Evolutionary conservation across 2,797 vertebrate species (phyloP).

Genomic region (Australoheros facetus): DNA sequence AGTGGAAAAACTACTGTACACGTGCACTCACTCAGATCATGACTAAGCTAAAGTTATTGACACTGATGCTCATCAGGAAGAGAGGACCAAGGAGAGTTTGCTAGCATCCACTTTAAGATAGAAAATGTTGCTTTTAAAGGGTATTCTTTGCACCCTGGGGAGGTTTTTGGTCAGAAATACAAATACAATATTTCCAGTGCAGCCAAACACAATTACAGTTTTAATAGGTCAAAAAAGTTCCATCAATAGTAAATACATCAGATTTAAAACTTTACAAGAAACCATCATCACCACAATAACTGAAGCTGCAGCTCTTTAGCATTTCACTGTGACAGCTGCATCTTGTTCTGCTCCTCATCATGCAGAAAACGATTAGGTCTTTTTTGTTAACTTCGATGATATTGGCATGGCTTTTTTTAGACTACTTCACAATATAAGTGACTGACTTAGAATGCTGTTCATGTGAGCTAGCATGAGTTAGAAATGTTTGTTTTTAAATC

Average conservation of each 20-base stretch:
- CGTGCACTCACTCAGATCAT: constrained; percentile 31
- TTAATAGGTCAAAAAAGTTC: not conserved
- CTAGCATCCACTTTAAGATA: constrained; percentile 22
- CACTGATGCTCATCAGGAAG: not conserved
- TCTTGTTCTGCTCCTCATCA: not conserved
- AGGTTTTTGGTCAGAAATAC: not conserved
- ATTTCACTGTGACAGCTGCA: not conserved
- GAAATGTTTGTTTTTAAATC: not conserved
- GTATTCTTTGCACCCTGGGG: not conserved
- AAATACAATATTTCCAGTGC: not conserved
- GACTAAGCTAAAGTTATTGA: constrained; percentile 53
- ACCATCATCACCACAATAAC: not conserved
- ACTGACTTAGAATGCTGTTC: not conserved
- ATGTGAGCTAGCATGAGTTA: not conserved
- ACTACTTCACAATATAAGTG: not conserved
- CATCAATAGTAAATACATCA: not conserved
- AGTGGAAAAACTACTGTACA: constrained; percentile 57
- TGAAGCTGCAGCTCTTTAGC: not conserved
- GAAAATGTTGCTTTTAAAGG: constrained; percentile 13
- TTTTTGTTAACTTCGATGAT: not conserved
- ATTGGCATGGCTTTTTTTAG: not conserved
- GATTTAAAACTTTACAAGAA: not conserved
- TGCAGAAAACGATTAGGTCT: not conserved
- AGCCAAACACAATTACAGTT: not conserved
- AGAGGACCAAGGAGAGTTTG: not conserved